A percentile compares a stretch with the other conserved stretches of the same genome.
Conservation (phyloP, 1,140 invertebrate genomes). For the Marisa cornuarietis region DNA sequence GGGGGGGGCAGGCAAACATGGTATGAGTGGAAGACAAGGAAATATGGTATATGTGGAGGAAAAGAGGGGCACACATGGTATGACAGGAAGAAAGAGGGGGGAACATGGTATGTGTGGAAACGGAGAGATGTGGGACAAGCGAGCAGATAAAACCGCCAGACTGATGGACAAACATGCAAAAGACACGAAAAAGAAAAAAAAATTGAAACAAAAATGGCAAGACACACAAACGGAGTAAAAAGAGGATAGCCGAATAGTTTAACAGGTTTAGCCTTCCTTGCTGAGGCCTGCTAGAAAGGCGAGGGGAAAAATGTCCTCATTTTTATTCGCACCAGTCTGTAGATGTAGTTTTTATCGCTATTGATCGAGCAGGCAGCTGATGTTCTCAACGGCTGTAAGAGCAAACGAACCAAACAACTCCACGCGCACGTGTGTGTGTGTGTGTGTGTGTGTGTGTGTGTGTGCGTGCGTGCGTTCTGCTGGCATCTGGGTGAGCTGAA, state of each 20-base stretch:
- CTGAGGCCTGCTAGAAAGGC: no score
- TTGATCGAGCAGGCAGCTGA: background rate
- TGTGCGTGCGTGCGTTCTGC: background rate
- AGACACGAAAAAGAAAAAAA: background rate
- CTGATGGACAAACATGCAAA: background rate
- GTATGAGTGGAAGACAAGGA: no score
- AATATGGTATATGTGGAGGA: background rate
- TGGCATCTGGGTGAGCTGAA: background rate
- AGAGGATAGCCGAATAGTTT: background rate
- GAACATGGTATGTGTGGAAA: background rate
- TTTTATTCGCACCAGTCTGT: background rate
- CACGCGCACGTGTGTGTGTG: background rate
- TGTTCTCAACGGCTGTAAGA: background rate
- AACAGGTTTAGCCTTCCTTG: background rate
- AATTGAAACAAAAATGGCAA: background rate
- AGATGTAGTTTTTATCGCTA: background rate
- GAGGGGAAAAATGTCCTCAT: background rate
- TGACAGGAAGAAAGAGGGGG: background rate
- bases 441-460: conserved; percentile 3
- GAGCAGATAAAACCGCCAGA: background rate
- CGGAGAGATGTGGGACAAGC: background rate
- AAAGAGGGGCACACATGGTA: background rate
- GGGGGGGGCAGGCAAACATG: no score
- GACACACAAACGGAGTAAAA: background rate
- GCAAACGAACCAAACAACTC: background rate